Percentiles rank a stretch among this genome's conserved stretches.
Evolutionary conservation across 2,888 invertebrate species (phyloP).

Genomic region (Scaptomyza reducta): DNA sequence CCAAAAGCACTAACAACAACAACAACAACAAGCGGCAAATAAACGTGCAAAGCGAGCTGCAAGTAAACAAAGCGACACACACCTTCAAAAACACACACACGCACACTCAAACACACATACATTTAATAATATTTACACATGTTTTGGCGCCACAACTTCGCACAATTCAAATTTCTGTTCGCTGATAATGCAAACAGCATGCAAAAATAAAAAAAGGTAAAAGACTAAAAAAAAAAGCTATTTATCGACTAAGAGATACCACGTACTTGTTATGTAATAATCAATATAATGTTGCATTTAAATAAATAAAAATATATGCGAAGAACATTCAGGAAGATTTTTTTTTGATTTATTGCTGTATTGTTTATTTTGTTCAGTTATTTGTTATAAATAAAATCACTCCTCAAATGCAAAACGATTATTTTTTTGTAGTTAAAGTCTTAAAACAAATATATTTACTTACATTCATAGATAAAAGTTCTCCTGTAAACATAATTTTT

Average conservation of each 20-base stretch:
- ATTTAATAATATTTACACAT: slow-evolving; percentile 74
- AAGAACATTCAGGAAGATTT: too few species aligned
- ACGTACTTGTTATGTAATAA: too few species aligned
- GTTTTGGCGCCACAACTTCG: slow-evolving; percentile 60
- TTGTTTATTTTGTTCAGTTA: too few species aligned
- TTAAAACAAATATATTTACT: too few species aligned
- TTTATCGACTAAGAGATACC: slow-evolving; percentile 1
- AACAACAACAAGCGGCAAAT: slow-evolving; percentile 32
- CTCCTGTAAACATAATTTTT: too few species aligned
- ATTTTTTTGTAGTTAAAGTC: too few species aligned
- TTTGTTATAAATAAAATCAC: too few species aligned
- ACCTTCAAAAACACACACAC: slow-evolving; percentile 24
- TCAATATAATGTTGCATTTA: too few species aligned
- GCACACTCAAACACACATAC: slow-evolving; percentile 35
- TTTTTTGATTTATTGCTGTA: too few species aligned
- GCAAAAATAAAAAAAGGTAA: slow-evolving; percentile 4
- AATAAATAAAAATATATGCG: too few species aligned
- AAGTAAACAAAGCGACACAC: slow-evolving; percentile 49
- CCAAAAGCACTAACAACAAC: slow-evolving; percentile 26
- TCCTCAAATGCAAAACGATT: too few species aligned
- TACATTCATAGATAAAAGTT: too few species aligned
- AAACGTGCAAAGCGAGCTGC: slow-evolving; percentile 53
- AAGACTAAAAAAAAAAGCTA: background rate
- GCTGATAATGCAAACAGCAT: slow-evolving; percentile 36
- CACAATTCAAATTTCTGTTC: slow-evolving; percentile 45